Evolutionary conservation across 1,140 invertebrate species (phyloP).

Genomic region (Armadillidium nasatum): DNA sequence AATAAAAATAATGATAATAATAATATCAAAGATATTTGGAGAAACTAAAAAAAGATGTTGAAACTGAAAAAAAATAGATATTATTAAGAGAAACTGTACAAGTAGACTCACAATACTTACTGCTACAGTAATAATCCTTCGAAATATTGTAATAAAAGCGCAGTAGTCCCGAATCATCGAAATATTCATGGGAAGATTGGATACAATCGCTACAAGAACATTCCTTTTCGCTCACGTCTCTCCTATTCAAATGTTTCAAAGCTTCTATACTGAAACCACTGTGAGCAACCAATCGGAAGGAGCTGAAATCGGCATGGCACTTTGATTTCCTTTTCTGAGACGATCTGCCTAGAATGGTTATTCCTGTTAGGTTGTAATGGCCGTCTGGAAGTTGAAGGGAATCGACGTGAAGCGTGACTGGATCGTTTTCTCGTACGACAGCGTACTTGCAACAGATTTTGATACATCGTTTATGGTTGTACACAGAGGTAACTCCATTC

Average conservation of each 20-base stretch:
- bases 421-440: not conserved
- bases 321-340: not conserved
- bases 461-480: not conserved
- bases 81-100: not conserved
- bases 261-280: not conserved
- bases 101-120: not conserved
- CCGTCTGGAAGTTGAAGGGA: not conserved
- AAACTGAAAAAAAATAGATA: too few relatives aligned
- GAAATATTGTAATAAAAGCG: not conserved
- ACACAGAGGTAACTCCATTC: not conserved
- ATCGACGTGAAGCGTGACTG: not conserved
- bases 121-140: not conserved
- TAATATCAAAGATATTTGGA: too few relatives aligned
- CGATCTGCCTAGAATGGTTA: not conserved
- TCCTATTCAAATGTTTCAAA: not conserved
- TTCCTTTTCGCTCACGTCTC: not conserved
- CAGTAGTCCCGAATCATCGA: not conserved
- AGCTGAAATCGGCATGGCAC: not conserved
- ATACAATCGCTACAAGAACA: not conserved
- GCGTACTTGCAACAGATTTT: not conserved
- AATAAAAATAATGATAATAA: too few relatives aligned
- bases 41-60: too few relatives aligned
- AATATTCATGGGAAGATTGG: not conserved
- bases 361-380: not conserved
- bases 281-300: not conserved